Evolutionary conservation across 2,113 vertebrate species (phyloP), one percentile per base, ranked within the genome.

Genomic region (Lanius collurio): DNA sequence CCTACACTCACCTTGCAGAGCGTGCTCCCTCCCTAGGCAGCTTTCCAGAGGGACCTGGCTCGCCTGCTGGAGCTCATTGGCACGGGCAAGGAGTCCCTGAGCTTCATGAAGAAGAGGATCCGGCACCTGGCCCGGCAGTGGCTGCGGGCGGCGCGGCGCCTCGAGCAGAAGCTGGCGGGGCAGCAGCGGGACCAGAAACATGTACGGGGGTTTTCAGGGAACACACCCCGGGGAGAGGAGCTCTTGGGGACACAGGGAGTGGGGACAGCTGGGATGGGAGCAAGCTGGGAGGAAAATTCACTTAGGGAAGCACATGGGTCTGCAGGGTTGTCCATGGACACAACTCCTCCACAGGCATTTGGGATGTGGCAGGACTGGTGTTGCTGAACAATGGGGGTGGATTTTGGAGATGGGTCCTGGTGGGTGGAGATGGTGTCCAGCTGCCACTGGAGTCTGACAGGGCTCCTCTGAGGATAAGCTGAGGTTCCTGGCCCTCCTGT

Each of bases 71-170:
- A 99, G 91, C 98, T 99, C 94, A 98, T 99, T 17, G 99, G 99
- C 91, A 98, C 98, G 0, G 99, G 99, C 59, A 99, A 99, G 94
- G 99, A 99, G 84, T 99, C 99, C 1, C 98, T 99, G 63, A 99
- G 98, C 97, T 99, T 99, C 97, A 99, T 99, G 99, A 99, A 99
- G 98, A 99, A 98, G 91, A 98, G 99, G 87, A 98, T 99, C 70
- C 98, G 98, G 89, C 98, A 99, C 92, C 94, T 99, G 97, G 98
- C 98, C 1, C 96, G 97, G 24, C 99, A 99, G 96, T 99, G 99
- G 99, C 98, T 98, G 24, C 91, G 95, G 17, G 99, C 98, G 0
- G 98, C 99, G 39, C 98, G 91, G 63, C 98, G 98, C 83, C 98
- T 99, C 13, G 97, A 98, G 16, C 97, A 96, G 97, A 98, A 98